A percentile compares a stretch with the other conserved stretches of the same genome.
phyloP scores from a whole-genome alignment of 2,888 invertebrate species.

The Itoplectis maculator region DNA sequence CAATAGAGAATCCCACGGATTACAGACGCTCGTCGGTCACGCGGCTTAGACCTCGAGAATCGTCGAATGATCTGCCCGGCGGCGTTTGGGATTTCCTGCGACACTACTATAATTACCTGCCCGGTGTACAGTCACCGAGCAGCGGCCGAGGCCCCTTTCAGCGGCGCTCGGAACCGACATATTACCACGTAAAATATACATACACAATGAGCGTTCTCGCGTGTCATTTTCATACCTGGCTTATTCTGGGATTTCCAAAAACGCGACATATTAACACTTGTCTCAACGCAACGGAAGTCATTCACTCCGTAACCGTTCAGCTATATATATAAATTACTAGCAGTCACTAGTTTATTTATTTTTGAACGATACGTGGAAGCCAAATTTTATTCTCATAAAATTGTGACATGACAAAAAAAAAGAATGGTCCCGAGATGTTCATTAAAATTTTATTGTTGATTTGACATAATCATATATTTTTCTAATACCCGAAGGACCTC shows the following conservation, averaged over 20 bases:
- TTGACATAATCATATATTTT: too few relatives aligned
- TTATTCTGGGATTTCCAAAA: neutral
- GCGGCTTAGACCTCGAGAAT: slow-evolving; percentile 42
- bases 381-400: too few relatives aligned
- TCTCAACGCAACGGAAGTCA: too few relatives aligned
- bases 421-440: too few relatives aligned
- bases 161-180: neutral
- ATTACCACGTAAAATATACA: neutral
- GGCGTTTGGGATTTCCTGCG: slow-evolving; percentile 57
- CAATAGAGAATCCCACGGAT: slow-evolving; percentile 33
- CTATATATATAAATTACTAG: too few relatives aligned
- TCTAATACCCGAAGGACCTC: too few relatives aligned
- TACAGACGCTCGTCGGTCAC: slow-evolving; percentile 27
- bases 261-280: too few relatives aligned
- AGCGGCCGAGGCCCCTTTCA: neutral
- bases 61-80: neutral
- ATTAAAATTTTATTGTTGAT: too few relatives aligned
- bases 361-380: too few relatives aligned
- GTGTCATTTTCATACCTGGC: neutral
- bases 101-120: slow-evolving; percentile 25
- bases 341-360: too few relatives aligned
- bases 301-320: neutral
- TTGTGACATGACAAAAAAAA: too few relatives aligned
- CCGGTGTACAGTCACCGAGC: neutral
- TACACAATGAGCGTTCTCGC: neutral